phyloP scores from a whole-genome alignment of 2,888 invertebrate genomes.

The Chrysomela aeneicollis region DNA sequence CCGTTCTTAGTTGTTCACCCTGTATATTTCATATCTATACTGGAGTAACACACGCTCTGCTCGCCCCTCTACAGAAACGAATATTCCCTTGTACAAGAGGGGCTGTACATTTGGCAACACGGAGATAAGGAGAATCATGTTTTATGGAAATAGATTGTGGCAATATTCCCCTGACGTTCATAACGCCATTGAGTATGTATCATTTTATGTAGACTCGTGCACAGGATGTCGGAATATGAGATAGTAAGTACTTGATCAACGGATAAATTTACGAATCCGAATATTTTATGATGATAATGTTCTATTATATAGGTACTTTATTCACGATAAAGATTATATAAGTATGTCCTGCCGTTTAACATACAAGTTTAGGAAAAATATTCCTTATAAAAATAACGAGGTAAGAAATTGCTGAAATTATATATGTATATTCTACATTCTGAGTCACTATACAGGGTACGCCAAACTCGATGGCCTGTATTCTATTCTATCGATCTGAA shows the following conservation, averaged over 20 bases:
- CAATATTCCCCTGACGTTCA: constrained; percentile 46
- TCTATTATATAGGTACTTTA: no score
- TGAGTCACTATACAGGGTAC: no score
- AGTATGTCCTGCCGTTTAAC: no score
- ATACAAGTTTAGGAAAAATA: no score
- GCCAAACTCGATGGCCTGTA: no score
- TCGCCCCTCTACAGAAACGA: neutral
- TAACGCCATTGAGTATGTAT: constrained; percentile 34
- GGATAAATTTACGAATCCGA: neutral
- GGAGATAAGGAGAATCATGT: constrained; percentile 34
- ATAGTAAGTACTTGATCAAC: neutral
- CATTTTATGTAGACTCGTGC: neutral
- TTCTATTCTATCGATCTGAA: no score
- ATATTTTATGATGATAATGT: neutral
- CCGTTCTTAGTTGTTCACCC: no score
- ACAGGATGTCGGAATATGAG: neutral
- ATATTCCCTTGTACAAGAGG: neutral
- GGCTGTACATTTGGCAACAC: constrained; percentile 10
- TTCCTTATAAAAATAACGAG: no score
- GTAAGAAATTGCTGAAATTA: no score
- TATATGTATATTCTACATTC: no score
- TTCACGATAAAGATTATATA: no score
- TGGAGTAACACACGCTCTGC: neutral
- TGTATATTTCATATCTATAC: no score
- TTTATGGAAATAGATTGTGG: constrained; percentile 46